Base-by-base conservation (phyloP, 1,140 invertebrate species). In the Hermetia illucens region DNA sequence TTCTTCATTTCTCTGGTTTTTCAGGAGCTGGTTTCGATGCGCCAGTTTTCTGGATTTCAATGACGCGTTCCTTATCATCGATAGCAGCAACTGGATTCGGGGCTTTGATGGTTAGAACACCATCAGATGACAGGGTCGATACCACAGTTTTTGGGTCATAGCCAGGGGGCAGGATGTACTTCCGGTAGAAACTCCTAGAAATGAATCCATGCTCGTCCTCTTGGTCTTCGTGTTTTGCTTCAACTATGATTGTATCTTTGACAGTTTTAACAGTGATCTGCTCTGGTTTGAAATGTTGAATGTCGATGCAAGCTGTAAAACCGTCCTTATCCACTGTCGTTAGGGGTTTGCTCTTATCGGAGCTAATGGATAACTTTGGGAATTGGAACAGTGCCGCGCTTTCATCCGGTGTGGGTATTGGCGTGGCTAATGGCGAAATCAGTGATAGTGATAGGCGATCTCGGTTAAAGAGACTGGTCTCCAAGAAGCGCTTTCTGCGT, bases 191-290 rank as follows among this genome's bases (percentile, higher is more conserved):
- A 51, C 84, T 77, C 2, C 79, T 70, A 3, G 76, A 75, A 21
- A 83, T 71, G 50, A 68, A 78, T 1, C 82, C 82, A 49, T 82
- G 75, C 35, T 80, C 72, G 51, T 82, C 78, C 42, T 73, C 69
- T 48, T 74, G 78, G 48, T 83, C 77, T 51, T 83, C 78, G 52
- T 86, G 82, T 56, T 79, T 81, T 10, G 37, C 82, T 50, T 80
- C 72, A 1, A 87, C 73, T 2, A 82, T 55, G 5, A 88, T 69
- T 34, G 62, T 68, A 51, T 81, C 77, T 48, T 81, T 81, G 12
- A 72, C 64, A 0, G 79, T 81, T 58, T 85, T 88, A 0, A 90
- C 82, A 16, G 72, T 76, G 20, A 90, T 77, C 62, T 91, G 83
- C 44, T 84, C 74, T 0, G 85, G 83, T n/a, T 71, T 59, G 61